A percentile compares a stretch with the other conserved stretches of the same genome.
These are phyloP conservation scores for Ophthalmotilapia sp. DNA, from an alignment of 2,113 vertebrate genomes.

Conservation along the genomic window DNA sequence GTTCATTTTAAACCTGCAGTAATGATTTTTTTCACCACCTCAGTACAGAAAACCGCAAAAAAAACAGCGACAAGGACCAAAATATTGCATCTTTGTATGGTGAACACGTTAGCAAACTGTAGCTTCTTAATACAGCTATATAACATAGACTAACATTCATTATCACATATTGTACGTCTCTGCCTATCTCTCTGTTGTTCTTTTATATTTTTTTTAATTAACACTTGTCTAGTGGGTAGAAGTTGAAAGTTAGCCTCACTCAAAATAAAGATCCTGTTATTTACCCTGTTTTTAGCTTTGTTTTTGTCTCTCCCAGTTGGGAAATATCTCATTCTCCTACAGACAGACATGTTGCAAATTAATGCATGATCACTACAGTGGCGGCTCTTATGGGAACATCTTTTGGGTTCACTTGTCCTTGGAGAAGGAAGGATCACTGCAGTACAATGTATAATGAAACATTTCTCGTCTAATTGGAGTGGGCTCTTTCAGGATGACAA, in stretches of 20 bases:
- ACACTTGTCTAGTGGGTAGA: background rate
- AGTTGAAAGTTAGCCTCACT: background rate
- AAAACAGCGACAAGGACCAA: fast-evolving
- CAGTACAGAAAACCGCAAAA: background rate
- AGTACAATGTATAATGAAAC: background rate
- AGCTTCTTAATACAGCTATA: background rate
- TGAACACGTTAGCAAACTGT: background rate
- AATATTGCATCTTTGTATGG: background rate
- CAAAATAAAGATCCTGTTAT: background rate
- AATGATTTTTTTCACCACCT: background rate
- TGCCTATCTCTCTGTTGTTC: background rate
- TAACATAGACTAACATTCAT: background rate
- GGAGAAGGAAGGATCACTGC: background rate
- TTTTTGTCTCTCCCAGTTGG: background rate
- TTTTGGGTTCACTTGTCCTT: background rate
- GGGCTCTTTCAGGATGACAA: background rate
- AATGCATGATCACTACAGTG: background rate
- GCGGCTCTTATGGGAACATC: background rate
- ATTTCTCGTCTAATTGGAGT: background rate
- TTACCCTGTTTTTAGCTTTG: background rate
- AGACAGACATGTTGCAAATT: background rate
- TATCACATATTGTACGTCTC: background rate
- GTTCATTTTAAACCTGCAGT: background rate
- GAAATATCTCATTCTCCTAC: background rate
- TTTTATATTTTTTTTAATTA: background rate